Conservation (phyloP, 2,797 vertebrate genomes). For the Microctenopoma lineatum region DNA sequence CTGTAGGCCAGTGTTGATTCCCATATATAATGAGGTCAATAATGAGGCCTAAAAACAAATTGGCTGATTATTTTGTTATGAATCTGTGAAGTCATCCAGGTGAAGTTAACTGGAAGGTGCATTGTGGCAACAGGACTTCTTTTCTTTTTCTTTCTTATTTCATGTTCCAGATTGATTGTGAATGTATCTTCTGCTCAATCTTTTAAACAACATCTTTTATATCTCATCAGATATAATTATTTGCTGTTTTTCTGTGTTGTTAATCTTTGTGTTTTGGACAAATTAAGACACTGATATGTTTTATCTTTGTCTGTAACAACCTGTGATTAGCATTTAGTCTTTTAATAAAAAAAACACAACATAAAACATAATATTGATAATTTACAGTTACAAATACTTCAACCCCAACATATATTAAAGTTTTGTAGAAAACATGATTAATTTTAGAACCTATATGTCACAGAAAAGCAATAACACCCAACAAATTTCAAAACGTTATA, state of each 20-base stretch:
- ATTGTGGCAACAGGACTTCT: too few species aligned
- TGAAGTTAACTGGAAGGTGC: too few species aligned
- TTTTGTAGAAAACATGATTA: not conserved
- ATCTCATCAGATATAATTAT: not conserved
- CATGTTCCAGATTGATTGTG: too few species aligned
- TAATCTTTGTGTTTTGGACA: not conserved
- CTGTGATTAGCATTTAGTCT: too few species aligned
- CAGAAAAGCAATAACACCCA: not conserved
- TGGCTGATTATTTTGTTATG: not conserved
- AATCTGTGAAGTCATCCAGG: too few species aligned
- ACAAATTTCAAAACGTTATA: not conserved
- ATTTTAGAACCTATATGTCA: not conserved
- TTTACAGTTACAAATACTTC: not conserved
- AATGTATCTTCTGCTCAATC: too few species aligned
- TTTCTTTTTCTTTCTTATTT: too few species aligned
- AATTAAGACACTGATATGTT: not conserved
- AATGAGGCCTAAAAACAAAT: not conserved
- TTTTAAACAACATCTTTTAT: too few species aligned
- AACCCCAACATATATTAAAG: not conserved
- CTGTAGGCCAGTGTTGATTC: not conserved
- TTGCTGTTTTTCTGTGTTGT: constrained; percentile 8
- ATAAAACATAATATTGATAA: not conserved
- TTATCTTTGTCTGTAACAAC: too few species aligned
- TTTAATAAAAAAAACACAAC: not conserved
- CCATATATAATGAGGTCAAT: not conserved